Evolutionary conservation across 2,797 vertebrate genomes (phyloP).

Genomic region (Falco rusticolus): DNA sequence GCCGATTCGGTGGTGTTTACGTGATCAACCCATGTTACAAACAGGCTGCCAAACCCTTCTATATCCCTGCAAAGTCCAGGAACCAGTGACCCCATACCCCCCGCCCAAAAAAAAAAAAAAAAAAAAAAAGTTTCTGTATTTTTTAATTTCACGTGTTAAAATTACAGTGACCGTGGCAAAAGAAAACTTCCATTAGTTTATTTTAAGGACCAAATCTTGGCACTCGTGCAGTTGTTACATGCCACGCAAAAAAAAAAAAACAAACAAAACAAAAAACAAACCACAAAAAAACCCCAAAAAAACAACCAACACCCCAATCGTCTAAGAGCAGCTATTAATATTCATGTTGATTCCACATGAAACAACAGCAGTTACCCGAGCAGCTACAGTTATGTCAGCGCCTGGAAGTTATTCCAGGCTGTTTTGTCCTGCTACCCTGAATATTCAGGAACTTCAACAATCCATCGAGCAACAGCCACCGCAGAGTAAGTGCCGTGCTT

Average conservation of each 20-base stretch:
- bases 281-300: neutral
- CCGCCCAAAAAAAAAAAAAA: accelerated
- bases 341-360: constrained; percentile 12
- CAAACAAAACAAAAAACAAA: neutral
- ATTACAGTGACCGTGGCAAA: neutral
- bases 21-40: constrained; percentile 25
- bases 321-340: constrained; percentile 25
- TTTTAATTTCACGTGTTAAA: neutral
- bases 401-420: constrained; percentile 41
- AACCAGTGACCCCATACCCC: neutral
- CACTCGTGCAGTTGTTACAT: neutral
- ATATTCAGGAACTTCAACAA: constrained; percentile 29
- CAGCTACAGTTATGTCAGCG: constrained; percentile 37
- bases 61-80: constrained; percentile 4
- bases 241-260: neutral
- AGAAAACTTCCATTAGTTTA: constrained; percentile 22
- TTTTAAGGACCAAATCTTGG: constrained; percentile 10
- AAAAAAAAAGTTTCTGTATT: neutral
- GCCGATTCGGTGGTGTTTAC: constrained; percentile 24
- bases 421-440: constrained; percentile 40
- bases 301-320: neutral
- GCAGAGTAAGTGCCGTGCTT: neutral
- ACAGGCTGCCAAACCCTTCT: constrained; percentile 23
- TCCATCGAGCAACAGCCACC: neutral
- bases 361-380: constrained; percentile 25